A percentile compares a stretch with the other conserved stretches of the same genome.
These are phyloP conservation scores for Dasypolia templi DNA, from an alignment of 2,888 invertebrate genomes.

Conservation along the genomic window DNA sequence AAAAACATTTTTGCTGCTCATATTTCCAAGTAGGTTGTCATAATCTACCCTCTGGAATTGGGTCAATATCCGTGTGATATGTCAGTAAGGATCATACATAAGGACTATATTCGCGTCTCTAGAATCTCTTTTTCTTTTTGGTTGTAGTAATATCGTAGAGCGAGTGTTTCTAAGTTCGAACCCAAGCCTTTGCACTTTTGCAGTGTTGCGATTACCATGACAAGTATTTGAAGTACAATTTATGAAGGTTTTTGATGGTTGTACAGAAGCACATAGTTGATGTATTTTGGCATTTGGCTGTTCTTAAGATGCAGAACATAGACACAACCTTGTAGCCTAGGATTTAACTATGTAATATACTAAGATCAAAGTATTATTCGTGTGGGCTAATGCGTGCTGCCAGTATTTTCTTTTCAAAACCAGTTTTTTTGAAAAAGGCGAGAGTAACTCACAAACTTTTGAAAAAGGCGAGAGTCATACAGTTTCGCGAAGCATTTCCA, in stretches of 20 bases:
- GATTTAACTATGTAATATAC: background rate
- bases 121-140: background rate
- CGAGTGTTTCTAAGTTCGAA: too few relatives aligned
- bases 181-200: too few relatives aligned
- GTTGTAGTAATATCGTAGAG: too few relatives aligned
- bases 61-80: conserved; percentile 46
- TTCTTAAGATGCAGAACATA: background rate
- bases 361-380: too few relatives aligned
- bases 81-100: conserved; percentile 2
- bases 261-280: background rate
- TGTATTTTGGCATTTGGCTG: background rate
- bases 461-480: conserved; percentile 35
- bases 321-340: too few relatives aligned
- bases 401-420: too few relatives aligned
- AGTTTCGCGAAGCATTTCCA: conserved; percentile 66
- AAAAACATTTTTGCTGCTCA: conserved; percentile 56
- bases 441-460: conserved; percentile 28
- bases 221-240: background rate
- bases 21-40: conserved; percentile 42
- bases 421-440: too few relatives aligned
- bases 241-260: background rate
- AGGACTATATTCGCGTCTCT: conserved; percentile 7
- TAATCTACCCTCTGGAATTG: conserved; percentile 52
- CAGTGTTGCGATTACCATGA: too few relatives aligned
- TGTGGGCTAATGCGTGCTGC: too few relatives aligned